These are phyloP conservation scores for Amia ocellicauda DNA, from an alignment of 2,113 vertebrate species.

Conservation along the genomic window DNA sequence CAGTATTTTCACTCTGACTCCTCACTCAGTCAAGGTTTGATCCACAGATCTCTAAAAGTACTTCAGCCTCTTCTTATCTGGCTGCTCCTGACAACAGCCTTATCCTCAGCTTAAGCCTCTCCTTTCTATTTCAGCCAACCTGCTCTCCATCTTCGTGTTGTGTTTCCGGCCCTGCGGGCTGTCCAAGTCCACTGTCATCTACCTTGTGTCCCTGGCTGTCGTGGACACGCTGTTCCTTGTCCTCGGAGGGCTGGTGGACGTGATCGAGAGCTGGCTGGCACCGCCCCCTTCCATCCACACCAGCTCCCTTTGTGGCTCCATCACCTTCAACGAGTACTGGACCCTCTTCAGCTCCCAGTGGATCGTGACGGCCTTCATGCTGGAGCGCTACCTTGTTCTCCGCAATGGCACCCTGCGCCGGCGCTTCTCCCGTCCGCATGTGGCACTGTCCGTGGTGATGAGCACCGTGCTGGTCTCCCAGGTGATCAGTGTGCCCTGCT, in stretches of 20 bases:
- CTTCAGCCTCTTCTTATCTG: no score
- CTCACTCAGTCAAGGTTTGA: no score
- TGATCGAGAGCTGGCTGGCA: conserved; percentile 6
- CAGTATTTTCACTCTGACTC: no score
- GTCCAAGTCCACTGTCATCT: conserved; percentile 25
- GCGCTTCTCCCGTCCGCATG: conserved; percentile 9
- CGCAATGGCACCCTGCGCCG: not conserved
- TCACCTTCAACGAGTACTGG: conserved; percentile 27
- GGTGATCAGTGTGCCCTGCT: conserved; percentile 20
- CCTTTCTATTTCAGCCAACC: conserved; percentile 17
- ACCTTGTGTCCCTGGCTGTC: conserved; percentile 25
- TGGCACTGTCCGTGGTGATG: conserved; percentile 21
- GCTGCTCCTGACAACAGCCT: no score
- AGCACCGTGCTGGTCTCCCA: conserved; percentile 15
- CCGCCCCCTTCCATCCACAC: not conserved
- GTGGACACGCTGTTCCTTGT: conserved; percentile 30
- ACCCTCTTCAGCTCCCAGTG: conserved; percentile 25
- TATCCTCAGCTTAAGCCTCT: no score
- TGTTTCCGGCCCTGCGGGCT: conserved; percentile 19
- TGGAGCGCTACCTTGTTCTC: conserved; percentile 26
- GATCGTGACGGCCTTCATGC: conserved; percentile 24
- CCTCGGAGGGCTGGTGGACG: conserved; percentile 22
- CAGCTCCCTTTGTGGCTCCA: conserved; percentile 3
- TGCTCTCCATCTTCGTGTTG: conserved; percentile 21
- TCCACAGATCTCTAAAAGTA: no score